These are phyloP conservation scores for Carapus acus DNA, from an alignment of 2,797 vertebrate species.

Conservation along the genomic window DNA sequence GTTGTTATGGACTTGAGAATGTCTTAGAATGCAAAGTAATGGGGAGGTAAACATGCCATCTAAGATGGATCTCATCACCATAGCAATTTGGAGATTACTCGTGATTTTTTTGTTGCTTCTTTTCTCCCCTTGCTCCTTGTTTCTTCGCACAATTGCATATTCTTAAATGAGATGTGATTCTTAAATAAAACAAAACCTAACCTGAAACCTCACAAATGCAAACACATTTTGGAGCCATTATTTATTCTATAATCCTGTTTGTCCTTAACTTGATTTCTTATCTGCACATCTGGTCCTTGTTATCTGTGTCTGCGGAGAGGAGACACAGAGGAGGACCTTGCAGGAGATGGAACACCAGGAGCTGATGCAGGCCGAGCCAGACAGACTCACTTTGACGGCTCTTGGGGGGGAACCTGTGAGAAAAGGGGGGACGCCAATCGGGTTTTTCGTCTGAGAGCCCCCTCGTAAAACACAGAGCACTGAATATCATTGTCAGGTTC, in stretches of 20 bases:
- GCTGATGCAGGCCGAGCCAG: conserved; percentile 46
- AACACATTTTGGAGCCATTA: neutral
- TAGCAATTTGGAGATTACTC: too few relatives aligned
- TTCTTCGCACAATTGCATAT: too few relatives aligned
- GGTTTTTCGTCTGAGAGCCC: conserved; percentile 45
- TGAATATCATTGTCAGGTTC: too few relatives aligned
- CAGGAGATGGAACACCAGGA: conserved; percentile 37
- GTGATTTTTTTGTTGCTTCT: too few relatives aligned
- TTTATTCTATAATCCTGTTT: conserved; percentile 15
- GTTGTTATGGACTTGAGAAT: too few relatives aligned
- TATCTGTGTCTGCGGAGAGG: conserved; percentile 10
- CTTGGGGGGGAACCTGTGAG: conserved; percentile 39
- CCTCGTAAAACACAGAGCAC: too few relatives aligned
- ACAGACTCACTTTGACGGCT: conserved; percentile 45
- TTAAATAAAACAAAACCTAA: conserved; percentile 1
- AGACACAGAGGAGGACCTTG: conserved; percentile 18
- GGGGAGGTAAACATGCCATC: too few relatives aligned
- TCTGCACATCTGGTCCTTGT: conserved; percentile 10
- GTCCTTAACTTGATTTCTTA: conserved; percentile 27
- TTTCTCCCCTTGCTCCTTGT: too few relatives aligned
- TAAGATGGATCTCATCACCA: too few relatives aligned
- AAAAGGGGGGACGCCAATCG: conserved; percentile 47
- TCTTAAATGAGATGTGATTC: too few relatives aligned
- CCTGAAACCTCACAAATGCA: neutral
- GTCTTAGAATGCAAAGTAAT: too few relatives aligned